A percentile compares a stretch with the other conserved stretches of the same genome.
Conservation (phyloP, 2,113 vertebrate genomes). For the Oncorhynchus masou region DNA sequence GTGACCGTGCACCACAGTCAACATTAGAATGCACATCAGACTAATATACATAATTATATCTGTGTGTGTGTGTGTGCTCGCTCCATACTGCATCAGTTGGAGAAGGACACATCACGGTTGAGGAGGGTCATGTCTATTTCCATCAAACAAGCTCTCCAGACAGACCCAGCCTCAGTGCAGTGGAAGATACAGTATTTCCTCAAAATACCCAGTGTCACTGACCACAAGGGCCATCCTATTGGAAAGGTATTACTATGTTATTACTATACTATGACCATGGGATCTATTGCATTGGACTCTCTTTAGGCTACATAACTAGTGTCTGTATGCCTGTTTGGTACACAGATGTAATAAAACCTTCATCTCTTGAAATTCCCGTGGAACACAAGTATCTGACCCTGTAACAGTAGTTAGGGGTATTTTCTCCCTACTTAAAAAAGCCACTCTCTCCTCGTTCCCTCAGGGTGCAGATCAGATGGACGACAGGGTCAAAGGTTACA, state of each 20-base stretch:
- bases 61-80: background rate
- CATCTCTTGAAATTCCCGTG: too few species aligned
- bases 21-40: too few species aligned
- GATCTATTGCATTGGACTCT: too few species aligned
- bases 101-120: background rate
- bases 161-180: background rate
- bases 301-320: too few species aligned
- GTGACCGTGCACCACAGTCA: too few species aligned
- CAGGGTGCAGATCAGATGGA: slow-evolving; percentile 7
- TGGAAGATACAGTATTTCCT: slow-evolving; percentile 1
- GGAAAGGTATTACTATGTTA: background rate
- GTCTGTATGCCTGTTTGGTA: too few species aligned
- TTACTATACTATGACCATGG: too few species aligned
- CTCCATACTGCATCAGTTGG: background rate
- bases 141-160: slow-evolving; percentile 1
- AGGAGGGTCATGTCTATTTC: background rate
- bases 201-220: background rate
- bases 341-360: too few species aligned
- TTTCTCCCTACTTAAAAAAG: too few species aligned
- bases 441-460: background rate
- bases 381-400: too few species aligned
- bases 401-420: too few species aligned
- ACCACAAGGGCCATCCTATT: slow-evolving; percentile 5
- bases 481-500: background rate
- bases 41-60: background rate